Conservation (phyloP, 2,888 invertebrate genomes). For the Girardia tigrina region DNA sequence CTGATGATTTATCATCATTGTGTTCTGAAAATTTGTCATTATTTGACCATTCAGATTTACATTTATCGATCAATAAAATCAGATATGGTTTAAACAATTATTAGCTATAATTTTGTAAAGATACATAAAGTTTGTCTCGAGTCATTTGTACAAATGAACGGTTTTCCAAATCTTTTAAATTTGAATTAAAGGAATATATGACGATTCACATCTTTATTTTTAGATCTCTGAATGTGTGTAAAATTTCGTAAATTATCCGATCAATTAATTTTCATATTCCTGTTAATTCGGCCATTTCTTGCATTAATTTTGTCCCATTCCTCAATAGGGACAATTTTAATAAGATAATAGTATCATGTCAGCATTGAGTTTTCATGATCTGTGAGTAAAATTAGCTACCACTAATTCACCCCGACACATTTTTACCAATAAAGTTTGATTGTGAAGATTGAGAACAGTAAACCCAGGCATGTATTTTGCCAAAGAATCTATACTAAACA, state of each 20-base stretch:
- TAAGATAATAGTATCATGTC: not conserved
- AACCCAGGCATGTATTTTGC: slow-evolving; percentile 11
- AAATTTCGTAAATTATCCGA: slow-evolving; percentile 65
- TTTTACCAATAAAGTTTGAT: not conserved
- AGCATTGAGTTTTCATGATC: not conserved
- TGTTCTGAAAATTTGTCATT: not conserved
- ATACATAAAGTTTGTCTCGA: slow-evolving; percentile 81
- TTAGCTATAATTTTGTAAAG: slow-evolving; percentile 73
- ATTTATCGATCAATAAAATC: slow-evolving; percentile 8
- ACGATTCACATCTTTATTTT: slow-evolving; percentile 78
- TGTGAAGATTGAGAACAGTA: not conserved
- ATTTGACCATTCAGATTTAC: not conserved
- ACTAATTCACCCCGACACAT: slow-evolving; percentile 1
- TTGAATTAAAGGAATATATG: too few species aligned
- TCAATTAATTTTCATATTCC: slow-evolving; percentile 68
- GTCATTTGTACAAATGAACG: slow-evolving; percentile 45
- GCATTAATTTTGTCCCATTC: slow-evolving; percentile 40
- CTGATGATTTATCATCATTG: not conserved
- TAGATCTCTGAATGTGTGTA: slow-evolving; percentile 85
- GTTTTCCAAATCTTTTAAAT: not conserved
- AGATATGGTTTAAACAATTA: slow-evolving; percentile 77
- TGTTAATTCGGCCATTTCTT: slow-evolving; percentile 61
- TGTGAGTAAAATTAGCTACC: slow-evolving; percentile 6
- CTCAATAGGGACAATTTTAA: too few species aligned
- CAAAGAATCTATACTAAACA: not conserved